Conservation (phyloP, 2,888 invertebrate genomes). For the Saturnia pavonia region DNA sequence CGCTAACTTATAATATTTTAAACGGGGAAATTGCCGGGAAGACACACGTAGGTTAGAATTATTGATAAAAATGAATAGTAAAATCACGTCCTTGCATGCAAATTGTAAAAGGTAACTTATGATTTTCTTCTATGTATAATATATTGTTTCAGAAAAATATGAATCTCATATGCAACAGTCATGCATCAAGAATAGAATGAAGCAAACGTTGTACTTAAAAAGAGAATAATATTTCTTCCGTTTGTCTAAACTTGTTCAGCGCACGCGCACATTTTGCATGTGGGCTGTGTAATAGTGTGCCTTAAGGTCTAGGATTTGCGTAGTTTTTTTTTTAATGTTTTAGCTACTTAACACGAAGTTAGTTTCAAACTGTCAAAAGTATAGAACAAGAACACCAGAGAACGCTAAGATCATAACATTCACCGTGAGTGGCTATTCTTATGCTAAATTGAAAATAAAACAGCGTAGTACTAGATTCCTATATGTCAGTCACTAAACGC, state of each 20-base stretch:
- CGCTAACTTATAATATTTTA: too few relatives aligned
- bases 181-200: slow-evolving; percentile 30
- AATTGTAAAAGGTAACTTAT: neutral
- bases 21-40: too few relatives aligned
- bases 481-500: neutral
- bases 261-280: slow-evolving; percentile 66
- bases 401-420: neutral
- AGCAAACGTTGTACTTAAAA: slow-evolving; percentile 55
- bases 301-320: slow-evolving; percentile 25
- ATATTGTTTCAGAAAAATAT: slow-evolving; percentile 15
- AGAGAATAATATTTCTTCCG: slow-evolving; percentile 80
- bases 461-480: too few relatives aligned
- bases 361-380: neutral
- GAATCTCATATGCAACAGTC: slow-evolving; percentile 7
- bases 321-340: neutral
- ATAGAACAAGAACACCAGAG: neutral
- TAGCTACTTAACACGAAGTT: neutral
- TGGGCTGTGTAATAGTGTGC: slow-evolving; percentile 54
- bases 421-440: too few relatives aligned
- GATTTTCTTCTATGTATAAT: neutral
- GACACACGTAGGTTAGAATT: too few relatives aligned
- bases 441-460: too few relatives aligned
- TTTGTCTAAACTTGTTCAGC: slow-evolving; percentile 79
- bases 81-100: too few relatives aligned
- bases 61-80: too few relatives aligned